Conservation (phyloP, 92 coral and sea anemone species). For the Siderastrea radians region DNA sequence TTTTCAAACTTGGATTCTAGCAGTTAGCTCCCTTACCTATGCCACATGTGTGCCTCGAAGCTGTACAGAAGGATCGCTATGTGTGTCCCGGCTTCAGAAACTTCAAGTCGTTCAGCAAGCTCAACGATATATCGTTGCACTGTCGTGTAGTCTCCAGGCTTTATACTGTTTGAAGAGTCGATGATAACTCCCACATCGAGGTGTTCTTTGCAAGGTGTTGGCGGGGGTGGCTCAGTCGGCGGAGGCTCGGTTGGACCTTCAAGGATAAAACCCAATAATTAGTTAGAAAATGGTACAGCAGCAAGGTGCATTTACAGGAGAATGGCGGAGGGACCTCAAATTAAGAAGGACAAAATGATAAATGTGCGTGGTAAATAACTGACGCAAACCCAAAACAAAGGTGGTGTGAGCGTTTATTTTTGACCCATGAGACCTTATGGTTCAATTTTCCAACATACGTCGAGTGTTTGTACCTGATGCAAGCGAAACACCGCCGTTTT, state of each 20-base stretch:
- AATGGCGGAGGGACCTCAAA: no score
- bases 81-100: slow-evolving; percentile 30
- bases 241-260: slow-evolving; percentile 10
- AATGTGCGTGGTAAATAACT: no score
- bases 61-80: slow-evolving; percentile 44
- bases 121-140: background rate
- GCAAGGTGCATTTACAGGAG: no score
- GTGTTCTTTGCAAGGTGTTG: slow-evolving; percentile 23
- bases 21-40: background rate
- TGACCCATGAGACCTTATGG: no score
- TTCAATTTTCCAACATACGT: no score
- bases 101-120: slow-evolving; percentile 17
- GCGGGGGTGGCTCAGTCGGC: slow-evolving; percentile 22
- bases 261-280: background rate
- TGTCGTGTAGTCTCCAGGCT: background rate
- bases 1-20: no score
- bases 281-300: no score
- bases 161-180: slow-evolving; percentile 31
- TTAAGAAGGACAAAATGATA: no score
- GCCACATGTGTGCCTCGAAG: slow-evolving; percentile 22
- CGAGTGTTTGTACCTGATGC: no score
- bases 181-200: slow-evolving; percentile 28
- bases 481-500: no score
- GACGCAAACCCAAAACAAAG: no score
- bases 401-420: no score